phyloP scores from a whole-genome alignment of 2,888 invertebrate species.

The Plagiodera versicolora region DNA sequence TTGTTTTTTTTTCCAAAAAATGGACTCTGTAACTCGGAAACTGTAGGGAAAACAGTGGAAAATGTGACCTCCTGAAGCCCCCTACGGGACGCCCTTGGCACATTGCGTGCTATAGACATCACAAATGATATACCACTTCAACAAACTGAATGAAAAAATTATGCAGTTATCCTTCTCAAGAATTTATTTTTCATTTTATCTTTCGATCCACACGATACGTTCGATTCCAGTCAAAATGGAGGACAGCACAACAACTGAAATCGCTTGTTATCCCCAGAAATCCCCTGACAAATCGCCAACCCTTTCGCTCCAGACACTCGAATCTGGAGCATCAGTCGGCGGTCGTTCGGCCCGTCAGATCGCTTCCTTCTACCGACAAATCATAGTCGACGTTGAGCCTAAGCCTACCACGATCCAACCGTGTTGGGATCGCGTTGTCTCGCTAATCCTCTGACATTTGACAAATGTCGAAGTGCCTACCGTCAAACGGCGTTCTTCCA shows the following conservation, averaged over 20 bases:
- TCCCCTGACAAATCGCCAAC: background rate
- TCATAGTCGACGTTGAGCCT: conserved; percentile 31
- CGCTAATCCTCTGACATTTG: conserved; percentile 18
- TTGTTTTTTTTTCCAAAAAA: no score
- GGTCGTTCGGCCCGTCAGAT: conserved; percentile 31
- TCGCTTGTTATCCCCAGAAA: no score
- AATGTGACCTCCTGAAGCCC: no score
- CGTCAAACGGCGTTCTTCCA: background rate
- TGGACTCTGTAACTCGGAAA: no score
- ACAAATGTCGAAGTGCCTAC: conserved; percentile 25
- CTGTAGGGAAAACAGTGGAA: no score
- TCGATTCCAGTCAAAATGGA: background rate
- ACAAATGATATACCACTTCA: conserved; percentile 13
- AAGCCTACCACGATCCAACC: background rate
- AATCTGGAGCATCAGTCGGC: background rate
- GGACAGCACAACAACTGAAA: background rate
- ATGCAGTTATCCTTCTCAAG: background rate
- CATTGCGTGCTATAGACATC: conserved; percentile 16
- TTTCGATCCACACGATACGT: background rate
- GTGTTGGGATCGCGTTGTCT: background rate
- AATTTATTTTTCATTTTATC: no score
- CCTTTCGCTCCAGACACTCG: background rate
- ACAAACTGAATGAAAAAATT: background rate
- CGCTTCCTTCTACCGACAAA: conserved; percentile 46
- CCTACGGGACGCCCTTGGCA: background rate